Percentiles rank a stretch among this genome's conserved stretches.
These are phyloP conservation scores for Malacoctenus gilli DNA, from an alignment of 2,797 vertebrate genomes.

Conservation along the genomic window DNA sequence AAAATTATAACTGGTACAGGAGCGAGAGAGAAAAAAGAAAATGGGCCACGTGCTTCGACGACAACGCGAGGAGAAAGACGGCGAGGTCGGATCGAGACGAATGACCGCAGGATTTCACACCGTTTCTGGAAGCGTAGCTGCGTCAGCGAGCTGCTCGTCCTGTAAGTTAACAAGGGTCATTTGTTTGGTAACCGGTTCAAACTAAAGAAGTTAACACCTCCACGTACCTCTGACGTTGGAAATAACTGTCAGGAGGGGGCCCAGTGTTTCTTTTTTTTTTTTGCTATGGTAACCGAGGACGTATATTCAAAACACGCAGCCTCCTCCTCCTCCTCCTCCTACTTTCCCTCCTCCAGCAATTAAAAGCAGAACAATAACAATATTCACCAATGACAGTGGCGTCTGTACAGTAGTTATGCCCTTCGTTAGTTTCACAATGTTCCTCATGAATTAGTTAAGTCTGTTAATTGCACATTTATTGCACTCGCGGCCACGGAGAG, in stretches of 20 bases:
- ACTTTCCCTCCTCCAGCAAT: conserved; percentile 66
- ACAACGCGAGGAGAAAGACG: conserved; percentile 54
- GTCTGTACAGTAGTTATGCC: conserved; percentile 77
- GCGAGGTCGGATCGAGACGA: conserved; percentile 54
- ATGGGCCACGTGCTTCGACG: conserved; percentile 33
- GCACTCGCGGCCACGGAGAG: conserved; percentile 72
- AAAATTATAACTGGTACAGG: conserved; percentile 13
- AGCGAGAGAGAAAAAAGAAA: conserved; percentile 18
- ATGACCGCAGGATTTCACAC: conserved; percentile 47
- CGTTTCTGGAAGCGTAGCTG: conserved; percentile 39
- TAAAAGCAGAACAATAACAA: conserved; percentile 82
- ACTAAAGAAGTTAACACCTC: conserved; percentile 73
- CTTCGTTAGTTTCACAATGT: conserved; percentile 78
- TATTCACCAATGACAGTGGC: conserved; percentile 71
- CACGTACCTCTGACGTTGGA: conserved; percentile 71
- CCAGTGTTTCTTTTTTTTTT: conserved; percentile 66
- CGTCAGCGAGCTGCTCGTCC: conserved; percentile 54
- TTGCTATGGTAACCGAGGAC: conserved; percentile 79
- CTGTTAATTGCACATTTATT: conserved; percentile 80
- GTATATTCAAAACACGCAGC: conserved; percentile 76
- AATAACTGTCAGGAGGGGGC: conserved; percentile 70
- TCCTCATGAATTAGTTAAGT: conserved; percentile 84
- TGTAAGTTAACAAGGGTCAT: conserved; percentile 63
- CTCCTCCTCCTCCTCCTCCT: conserved; percentile 42
- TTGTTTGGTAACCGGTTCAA: conserved; percentile 72